Percentiles rank a stretch among this genome's conserved stretches.
phyloP scores from a whole-genome alignment of 2,888 invertebrate species.

The Encarsia formosa region DNA sequence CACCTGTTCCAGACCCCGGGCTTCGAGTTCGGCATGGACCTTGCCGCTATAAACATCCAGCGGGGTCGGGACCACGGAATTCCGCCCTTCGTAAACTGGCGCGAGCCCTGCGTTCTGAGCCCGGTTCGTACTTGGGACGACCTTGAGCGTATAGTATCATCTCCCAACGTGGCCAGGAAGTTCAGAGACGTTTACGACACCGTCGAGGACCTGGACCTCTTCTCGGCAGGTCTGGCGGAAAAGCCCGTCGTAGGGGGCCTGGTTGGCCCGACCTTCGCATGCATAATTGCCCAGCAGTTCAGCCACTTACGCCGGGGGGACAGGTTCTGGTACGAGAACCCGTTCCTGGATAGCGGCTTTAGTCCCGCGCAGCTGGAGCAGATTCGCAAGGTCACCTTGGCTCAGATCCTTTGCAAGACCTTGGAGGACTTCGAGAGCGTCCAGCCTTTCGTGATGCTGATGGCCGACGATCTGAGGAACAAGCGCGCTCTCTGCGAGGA shows the following conservation, averaged over 20 bases:
- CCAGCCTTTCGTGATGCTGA: constrained; percentile 69
- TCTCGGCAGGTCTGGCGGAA: constrained; percentile 79
- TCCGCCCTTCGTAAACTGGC: constrained; percentile 74
- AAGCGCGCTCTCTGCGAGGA: constrained; percentile 58
- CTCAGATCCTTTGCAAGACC: constrained; percentile 69
- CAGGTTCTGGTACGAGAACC: constrained; percentile 77
- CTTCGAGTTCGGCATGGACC: constrained; percentile 75
- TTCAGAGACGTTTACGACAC: constrained; percentile 58
- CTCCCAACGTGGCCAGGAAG: constrained; percentile 61
- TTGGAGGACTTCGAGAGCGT: constrained; percentile 63
- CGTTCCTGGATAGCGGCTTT: constrained; percentile 68
- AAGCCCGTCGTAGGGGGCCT: constrained; percentile 73
- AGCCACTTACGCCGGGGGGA: constrained; percentile 73
- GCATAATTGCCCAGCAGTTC: constrained; percentile 84
- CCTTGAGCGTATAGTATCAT: constrained; percentile 65
- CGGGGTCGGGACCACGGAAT: constrained; percentile 84
- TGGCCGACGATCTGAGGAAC: constrained; percentile 60
- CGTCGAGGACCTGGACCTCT: constrained; percentile 80
- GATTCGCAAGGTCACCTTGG: constrained; percentile 65
- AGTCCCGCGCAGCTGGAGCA: constrained; percentile 73
- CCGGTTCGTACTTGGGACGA: constrained; percentile 67
- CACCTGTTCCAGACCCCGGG: constrained; percentile 73
- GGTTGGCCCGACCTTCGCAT: constrained; percentile 84
- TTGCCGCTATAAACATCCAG: constrained; percentile 85
- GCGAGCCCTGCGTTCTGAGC: constrained; percentile 72